Base-by-base conservation (phyloP, 2,888 invertebrate genomes). In the Troilus luridus region DNA sequence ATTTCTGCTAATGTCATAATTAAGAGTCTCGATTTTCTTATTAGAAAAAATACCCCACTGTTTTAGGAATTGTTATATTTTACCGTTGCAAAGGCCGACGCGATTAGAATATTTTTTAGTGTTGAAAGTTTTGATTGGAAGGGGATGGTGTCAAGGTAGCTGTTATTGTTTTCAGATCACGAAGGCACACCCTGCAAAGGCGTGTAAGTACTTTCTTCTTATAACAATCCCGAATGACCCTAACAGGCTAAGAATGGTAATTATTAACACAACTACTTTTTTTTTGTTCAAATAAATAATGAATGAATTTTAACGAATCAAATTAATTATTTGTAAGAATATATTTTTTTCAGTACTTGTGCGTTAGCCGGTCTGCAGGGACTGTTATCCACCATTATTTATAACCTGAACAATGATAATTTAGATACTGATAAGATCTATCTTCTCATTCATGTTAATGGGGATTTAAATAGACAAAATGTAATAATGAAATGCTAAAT, bases 111-210 rank as follows among this genome's bases (percentile, higher is more conserved):
- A 41, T 41, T 77, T 77, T n/a, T 77, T 5, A 27, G 72, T 77
- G 6, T 41, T 19, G 72, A 67, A 67, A 24, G 67, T 67, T 67
- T 67, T 77, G 41, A 77, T 41, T 77, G 72, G 17, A 27, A 19
- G 72, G 8, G 1, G 8, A 27, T 14, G 72, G 41, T 77, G 72
- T 77, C 72, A 77, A 77, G 72, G 41, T 21, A 41, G 17, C 72
- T 77, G 72, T 41, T 77, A 17, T 17, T 27, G 27, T 77, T 77
- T 77, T 77, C 72, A 77, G 72, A 41, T 41, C 72, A 77, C 72
- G 72, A 24, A 67, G 67, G 72, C 72, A 41, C 1, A 21, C 8
- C n/a, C n/a, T 8, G 64, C 7, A 9, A 0, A 41, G 24, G 41
- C 72, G 17, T 77, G 27, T 19, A 77, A 77, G 41, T 19, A 41